Evolutionary conservation across 2,888 invertebrate genomes (phyloP).

Genomic region (Drosophila subsilvestris): DNA sequence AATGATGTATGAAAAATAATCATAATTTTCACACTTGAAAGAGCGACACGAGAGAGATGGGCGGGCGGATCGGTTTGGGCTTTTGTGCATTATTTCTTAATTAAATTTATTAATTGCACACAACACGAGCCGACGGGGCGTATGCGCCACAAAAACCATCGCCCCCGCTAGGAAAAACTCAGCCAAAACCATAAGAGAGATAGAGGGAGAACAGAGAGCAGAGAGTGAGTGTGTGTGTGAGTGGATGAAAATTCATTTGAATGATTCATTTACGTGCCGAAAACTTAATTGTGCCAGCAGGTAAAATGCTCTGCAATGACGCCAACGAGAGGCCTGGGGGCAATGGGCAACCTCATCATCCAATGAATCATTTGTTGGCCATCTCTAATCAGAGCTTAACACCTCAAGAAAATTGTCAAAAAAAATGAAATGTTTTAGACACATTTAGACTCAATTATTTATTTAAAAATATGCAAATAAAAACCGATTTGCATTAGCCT

Average conservation of each 20-base stretch:
- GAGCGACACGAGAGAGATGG: slow-evolving; percentile 45
- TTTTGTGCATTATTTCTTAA: slow-evolving; percentile 69
- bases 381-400: slow-evolving; percentile 12
- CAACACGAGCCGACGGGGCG: slow-evolving; percentile 65
- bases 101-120: slow-evolving; percentile 80
- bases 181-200: slow-evolving; percentile 15
- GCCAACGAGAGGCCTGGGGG: slow-evolving; percentile 13
- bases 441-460: no score
- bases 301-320: slow-evolving; percentile 34
- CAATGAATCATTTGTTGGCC: background rate
- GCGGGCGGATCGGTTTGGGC: background rate
- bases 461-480: no score
- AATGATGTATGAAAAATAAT: slow-evolving; percentile 60
- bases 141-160: slow-evolving; percentile 47
- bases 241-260: slow-evolving; percentile 35
- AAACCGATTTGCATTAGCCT: no score
- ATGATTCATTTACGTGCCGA: slow-evolving; percentile 67
- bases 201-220: slow-evolving; percentile 7
- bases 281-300: slow-evolving; percentile 54
- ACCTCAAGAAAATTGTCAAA: background rate
- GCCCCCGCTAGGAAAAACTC: slow-evolving; percentile 25
- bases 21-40: slow-evolving; percentile 78
- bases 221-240: slow-evolving; percentile 6
- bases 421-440: no score
- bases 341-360: slow-evolving; percentile 7